Percentiles rank a stretch among this genome's conserved stretches.
phyloP scores from a whole-genome alignment of 1,140 invertebrate species.

The Caenorhabditis latens region DNA sequence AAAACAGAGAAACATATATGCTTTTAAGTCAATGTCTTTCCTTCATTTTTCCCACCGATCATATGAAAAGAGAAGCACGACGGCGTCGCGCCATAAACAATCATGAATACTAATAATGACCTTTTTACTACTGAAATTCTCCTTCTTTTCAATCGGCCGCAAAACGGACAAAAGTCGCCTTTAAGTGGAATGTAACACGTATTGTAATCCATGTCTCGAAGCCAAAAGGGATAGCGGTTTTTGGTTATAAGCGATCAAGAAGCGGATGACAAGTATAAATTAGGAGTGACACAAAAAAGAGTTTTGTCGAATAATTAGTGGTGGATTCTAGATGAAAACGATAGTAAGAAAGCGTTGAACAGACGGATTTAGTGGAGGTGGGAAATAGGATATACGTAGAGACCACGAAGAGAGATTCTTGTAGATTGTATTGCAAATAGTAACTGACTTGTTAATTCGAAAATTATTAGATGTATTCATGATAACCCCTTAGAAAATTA shows the following conservation, averaged over 20 bases:
- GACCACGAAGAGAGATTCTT: not conserved
- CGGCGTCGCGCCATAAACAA: conserved; percentile 53
- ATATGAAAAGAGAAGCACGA: conserved; percentile 36
- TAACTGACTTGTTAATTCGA: not conserved
- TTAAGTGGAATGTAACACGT: conserved; percentile 42
- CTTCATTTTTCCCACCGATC: conserved; percentile 1
- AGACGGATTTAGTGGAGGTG: conserved; percentile 40
- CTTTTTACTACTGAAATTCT: conserved; percentile 44
- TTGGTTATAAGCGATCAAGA: conserved; percentile 18
- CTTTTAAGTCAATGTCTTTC: conserved; percentile 38
- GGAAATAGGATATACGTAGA: conserved; percentile 6
- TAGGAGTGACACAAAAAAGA: not conserved
- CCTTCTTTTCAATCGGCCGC: conserved; percentile 17
- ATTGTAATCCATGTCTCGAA: conserved; percentile 25
- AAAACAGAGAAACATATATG: conserved; percentile 13
- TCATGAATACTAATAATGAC: conserved; percentile 55
- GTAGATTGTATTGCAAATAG: conserved; percentile 1
- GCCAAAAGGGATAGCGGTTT: not conserved
- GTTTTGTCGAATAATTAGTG: conserved; percentile 40
- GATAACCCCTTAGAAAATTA: not conserved
- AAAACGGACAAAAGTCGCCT: conserved; percentile 50
- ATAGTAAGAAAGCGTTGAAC: conserved; percentile 31
- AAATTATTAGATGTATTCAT: not conserved
- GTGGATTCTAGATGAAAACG: conserved; percentile 52
- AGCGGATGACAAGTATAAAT: conserved; percentile 40